A percentile compares a stretch with the other conserved stretches of the same genome.
Conservation (phyloP, 1,140 invertebrate species). For the Stratiolaelaps scimitus region DNA sequence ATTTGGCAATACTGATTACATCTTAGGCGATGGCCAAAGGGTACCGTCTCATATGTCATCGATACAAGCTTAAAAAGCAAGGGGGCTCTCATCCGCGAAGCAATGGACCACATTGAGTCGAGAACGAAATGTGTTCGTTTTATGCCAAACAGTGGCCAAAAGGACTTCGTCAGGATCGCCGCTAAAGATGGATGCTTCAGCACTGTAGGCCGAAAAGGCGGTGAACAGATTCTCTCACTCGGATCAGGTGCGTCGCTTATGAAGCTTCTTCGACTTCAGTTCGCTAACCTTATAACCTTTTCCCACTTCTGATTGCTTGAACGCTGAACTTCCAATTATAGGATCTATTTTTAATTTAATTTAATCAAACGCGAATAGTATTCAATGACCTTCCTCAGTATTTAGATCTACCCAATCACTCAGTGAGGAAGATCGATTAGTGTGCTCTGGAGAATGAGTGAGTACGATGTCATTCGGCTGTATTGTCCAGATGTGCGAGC, state of each 20-base stretch:
- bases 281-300: background rate
- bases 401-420: no score
- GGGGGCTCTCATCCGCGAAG: constrained; percentile 38
- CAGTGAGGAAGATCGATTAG: no score
- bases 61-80: constrained; percentile 30
- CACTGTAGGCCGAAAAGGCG: constrained; percentile 32
- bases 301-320: background rate
- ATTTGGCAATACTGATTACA: background rate
- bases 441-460: no score
- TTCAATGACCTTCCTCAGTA: no score
- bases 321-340: background rate
- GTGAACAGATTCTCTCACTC: constrained; percentile 33
- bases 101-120: constrained; percentile 38
- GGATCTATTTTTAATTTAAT: background rate
- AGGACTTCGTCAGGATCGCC: constrained; percentile 40
- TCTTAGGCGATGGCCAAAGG: constrained; percentile 39
- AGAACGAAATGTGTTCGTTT: constrained; percentile 43
- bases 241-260: constrained; percentile 28
- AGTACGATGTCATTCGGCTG: no score
- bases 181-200: constrained; percentile 39
- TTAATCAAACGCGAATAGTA: background rate
- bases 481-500: no score
- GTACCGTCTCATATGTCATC: constrained; percentile 42
- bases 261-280: constrained; percentile 3
- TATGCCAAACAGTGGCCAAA: constrained; percentile 38